Percentiles rank a stretch among this genome's conserved stretches.
These are phyloP conservation scores for Cecidostiba fungosa DNA, from an alignment of 2,888 invertebrate genomes.

Conservation along the genomic window DNA sequence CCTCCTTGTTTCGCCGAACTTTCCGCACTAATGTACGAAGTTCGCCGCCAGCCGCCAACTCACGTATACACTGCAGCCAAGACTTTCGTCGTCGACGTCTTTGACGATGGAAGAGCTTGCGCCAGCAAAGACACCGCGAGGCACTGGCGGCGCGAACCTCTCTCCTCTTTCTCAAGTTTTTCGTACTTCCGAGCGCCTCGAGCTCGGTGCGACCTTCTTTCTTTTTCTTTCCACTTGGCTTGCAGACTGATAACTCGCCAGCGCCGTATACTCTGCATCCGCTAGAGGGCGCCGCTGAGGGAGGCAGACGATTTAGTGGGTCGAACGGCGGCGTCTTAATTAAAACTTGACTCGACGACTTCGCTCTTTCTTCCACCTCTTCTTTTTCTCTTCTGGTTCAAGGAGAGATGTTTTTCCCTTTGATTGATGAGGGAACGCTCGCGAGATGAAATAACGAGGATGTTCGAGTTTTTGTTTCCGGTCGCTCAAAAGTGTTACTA, in stretches of 20 bases:
- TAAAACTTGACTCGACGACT: slow-evolving; percentile 41
- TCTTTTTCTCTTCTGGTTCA: background rate
- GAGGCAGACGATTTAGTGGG: slow-evolving; percentile 38
- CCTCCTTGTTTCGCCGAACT: slow-evolving; percentile 55
- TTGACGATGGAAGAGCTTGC: slow-evolving; percentile 9
- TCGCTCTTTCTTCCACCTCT: background rate
- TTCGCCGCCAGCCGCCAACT: slow-evolving; percentile 36
- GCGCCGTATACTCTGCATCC: background rate
- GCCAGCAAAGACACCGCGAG: background rate
- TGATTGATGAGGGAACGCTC: slow-evolving; percentile 9
- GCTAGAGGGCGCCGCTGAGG: background rate
- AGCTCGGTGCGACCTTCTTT: slow-evolving; percentile 43
- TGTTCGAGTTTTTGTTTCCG: slow-evolving; percentile 3
- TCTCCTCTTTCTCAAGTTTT: slow-evolving; percentile 18
- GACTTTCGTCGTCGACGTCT: slow-evolving; percentile 27
- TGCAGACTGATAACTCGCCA: slow-evolving; percentile 48
- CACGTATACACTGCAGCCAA: background rate
- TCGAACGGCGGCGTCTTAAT: slow-evolving; percentile 47
- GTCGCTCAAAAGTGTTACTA: background rate
- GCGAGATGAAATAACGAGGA: background rate
- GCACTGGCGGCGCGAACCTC: too few species aligned
- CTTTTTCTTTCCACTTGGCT: slow-evolving; percentile 37
- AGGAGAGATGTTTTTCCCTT: background rate
- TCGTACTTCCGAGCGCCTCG: slow-evolving; percentile 10
- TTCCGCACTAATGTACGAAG: slow-evolving; percentile 61